These are phyloP conservation scores for Polypedilum vanderplanki DNA, from an alignment of 1,140 invertebrate species.

Conservation along the genomic window DNA sequence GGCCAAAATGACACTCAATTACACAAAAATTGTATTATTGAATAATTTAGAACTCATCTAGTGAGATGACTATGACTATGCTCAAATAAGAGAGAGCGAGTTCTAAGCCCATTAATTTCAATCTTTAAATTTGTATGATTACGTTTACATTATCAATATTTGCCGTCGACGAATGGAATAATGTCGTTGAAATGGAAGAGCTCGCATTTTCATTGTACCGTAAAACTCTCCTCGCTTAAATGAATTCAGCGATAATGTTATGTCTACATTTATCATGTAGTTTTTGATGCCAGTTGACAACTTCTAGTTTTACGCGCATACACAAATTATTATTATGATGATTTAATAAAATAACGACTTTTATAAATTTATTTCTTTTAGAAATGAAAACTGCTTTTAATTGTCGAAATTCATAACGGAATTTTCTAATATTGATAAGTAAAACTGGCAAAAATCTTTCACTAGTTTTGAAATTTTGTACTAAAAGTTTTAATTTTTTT, in stretches of 20 bases:
- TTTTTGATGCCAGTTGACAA: not conserved
- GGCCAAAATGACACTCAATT: not conserved
- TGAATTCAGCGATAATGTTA: too few species aligned
- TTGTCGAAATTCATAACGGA: too few species aligned
- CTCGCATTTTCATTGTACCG: not conserved
- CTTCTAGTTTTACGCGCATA: conserved; percentile 19
- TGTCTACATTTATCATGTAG: not conserved
- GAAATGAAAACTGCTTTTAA: too few species aligned
- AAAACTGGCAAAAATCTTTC: too few species aligned
- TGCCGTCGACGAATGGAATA: not conserved
- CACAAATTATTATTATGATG: too few species aligned
- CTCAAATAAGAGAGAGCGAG: too few species aligned
- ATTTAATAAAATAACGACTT: too few species aligned
- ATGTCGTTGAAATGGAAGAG: conserved; percentile 5
- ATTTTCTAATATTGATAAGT: too few species aligned
- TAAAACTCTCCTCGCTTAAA: not conserved
- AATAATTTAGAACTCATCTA: not conserved
- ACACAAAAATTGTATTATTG: not conserved
- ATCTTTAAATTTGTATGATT: not conserved
- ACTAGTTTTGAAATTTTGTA: too few species aligned
- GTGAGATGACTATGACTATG: too few species aligned
- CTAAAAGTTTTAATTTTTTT: too few species aligned
- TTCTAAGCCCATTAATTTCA: conserved; percentile 12
- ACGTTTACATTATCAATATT: conserved; percentile 6
- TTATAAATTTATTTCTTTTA: too few species aligned